Evolutionary conservation across 2,113 vertebrate species (phyloP), one percentile per base, ranked within the genome.

Genomic region (Pandion haliaetus): DNA sequence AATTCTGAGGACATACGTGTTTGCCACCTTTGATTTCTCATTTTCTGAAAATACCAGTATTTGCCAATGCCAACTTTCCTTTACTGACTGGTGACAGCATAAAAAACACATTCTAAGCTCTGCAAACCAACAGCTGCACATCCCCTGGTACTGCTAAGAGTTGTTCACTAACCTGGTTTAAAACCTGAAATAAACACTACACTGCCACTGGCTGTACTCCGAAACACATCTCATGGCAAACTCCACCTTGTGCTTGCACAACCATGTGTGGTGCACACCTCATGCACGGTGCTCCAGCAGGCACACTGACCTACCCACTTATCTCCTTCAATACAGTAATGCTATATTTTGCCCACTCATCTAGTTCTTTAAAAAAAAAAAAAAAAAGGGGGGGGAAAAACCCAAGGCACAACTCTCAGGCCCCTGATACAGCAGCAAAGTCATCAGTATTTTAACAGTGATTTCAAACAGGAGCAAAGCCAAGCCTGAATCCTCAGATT

Each of bases 241-340:
- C 18, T 19, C 63, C 77, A 63, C 29, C n/a, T 15, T 57, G 36
- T 2, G 8, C n/a, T 26, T 32, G 57, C 65, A 42, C 61, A 49
- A 17, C 31, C 5, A 9, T 0, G 8, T 14, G 40, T 25, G 34
- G 47, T 18, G 40, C 63, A 57, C 18, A 34, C 5, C 16, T 24
- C 14, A 14, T 0, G 2, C 29, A 17, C 1, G 1, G 25, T 5
- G 32, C 36, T 65, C 40, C 52, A 34, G 23, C 0, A 26, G 23
- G 3, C 16, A n/a, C 67, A 6, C 47, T 12, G 26, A 25, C 47
- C 61, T 45, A 29, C 29, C 40, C 9, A 1, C 59, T 44, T 21
- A 31, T 6, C 36, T 79, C 40, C 77, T 62, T 57, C 38, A 23
- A 15, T 3, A 57, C 12, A 18, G 18, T 67, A 59, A 7, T 15